phyloP scores from a whole-genome alignment of 2,113 vertebrate species.

The Paraplagusia blochii region DNA sequence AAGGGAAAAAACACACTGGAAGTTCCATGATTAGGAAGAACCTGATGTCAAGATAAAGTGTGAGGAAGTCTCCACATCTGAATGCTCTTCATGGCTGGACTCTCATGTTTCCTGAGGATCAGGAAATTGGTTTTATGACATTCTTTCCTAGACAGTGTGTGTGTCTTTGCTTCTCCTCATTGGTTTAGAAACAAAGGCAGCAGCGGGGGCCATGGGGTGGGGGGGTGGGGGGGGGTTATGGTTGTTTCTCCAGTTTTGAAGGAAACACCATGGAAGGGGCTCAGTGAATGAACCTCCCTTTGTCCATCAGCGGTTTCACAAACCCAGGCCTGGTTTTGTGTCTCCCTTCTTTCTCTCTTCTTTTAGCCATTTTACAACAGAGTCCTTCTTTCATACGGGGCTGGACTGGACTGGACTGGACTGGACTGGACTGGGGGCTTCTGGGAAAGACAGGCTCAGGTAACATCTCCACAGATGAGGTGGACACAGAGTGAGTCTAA shows the following conservation, averaged over 20 bases:
- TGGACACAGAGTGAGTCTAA: slow-evolving; percentile 3
- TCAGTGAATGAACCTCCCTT: slow-evolving; percentile 51
- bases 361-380: slow-evolving; percentile 37
- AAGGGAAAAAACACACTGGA: neutral
- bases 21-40: neutral
- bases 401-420: slow-evolving; percentile 17
- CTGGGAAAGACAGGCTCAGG: slow-evolving; percentile 58
- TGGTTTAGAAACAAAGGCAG: slow-evolving; percentile 48
- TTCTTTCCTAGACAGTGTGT: slow-evolving; percentile 28
- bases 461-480: slow-evolving; percentile 39
- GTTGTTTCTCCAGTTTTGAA: slow-evolving; percentile 27
- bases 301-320: slow-evolving; percentile 55
- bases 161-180: slow-evolving; percentile 46
- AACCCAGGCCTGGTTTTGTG: slow-evolving; percentile 21
- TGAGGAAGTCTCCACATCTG: too few species aligned
- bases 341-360: slow-evolving; percentile 4
- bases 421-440: neutral
- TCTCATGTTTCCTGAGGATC: too few species aligned
- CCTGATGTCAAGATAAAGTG: too few species aligned
- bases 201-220: slow-evolving; percentile 39
- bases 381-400: slow-evolving; percentile 44
- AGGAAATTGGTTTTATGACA: slow-evolving; percentile 53
- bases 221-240: neutral
- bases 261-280: slow-evolving; percentile 53
- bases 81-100: too few species aligned